Base-by-base conservation (phyloP, 2,113 vertebrate genomes). In the zebrafish (Danio rerio) region DNA sequence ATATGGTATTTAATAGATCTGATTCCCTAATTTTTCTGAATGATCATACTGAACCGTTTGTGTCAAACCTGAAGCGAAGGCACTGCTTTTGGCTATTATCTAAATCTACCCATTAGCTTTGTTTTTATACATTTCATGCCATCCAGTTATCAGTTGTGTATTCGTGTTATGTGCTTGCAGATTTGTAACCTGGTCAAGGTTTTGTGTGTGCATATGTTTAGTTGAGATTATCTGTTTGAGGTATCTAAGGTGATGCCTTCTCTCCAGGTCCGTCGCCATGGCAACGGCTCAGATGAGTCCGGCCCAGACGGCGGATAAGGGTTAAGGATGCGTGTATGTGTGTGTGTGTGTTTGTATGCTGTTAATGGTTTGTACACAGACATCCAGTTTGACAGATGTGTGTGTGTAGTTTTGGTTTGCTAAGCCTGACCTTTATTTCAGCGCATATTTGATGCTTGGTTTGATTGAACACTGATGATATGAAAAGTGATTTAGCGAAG, bases 161-260 rank as follows among this genome's bases (percentile, higher is more conserved):
- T 52, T 16, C 16, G 43, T 66, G 16, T 5, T 50, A 59, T 69
- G 68, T 68, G 50, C 42, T 66, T 73, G 81, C 56, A 66, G 18
- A 70, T 59, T 68, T 66, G 66, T 59, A 31, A 52, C 45, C 59
- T 65, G 59, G 12, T 63, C 47, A n/a, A 59, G 49, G 50, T 75
- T 43, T n/a, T 45, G 72, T 69, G 75, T 80, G 76, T 75, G 55
- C 69, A 45, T 74, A 72, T 83, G 71, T 73, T 80, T 65, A 83
- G 72, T 65, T 78, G 77, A 85, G 84, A 87, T 87, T 83, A 87
- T 87, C 86, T 83, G 58, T 66, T 70, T 81, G 55, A 83, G 81
- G 73, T 81, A 85, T 83, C 83, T 87, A 80, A 87, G 84, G 73
- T 79, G 84, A 87, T 81, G 81, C 78, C 81, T 83, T 68, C 72